phyloP scores from a whole-genome alignment of 2,797 vertebrate species.

The Enteromius viviparus region DNA sequence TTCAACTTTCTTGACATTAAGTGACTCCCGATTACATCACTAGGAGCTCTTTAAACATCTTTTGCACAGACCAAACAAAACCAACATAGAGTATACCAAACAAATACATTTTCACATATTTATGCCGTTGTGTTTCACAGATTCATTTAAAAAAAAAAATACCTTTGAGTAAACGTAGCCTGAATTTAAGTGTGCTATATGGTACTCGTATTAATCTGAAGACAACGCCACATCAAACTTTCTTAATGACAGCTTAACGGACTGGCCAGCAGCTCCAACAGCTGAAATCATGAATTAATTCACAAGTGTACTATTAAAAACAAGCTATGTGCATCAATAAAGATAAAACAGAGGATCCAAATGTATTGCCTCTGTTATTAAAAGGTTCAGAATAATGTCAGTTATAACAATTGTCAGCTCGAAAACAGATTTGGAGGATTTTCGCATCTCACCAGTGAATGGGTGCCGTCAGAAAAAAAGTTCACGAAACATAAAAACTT shows the following conservation, averaged over 20 bases:
- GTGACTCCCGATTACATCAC: constrained; percentile 5
- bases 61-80: constrained; percentile 20
- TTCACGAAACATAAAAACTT: neutral
- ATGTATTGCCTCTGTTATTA: neutral
- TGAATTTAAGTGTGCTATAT: neutral
- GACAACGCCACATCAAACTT: constrained; percentile 47
- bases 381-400: constrained; percentile 34
- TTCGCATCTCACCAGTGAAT: neutral
- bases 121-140: neutral
- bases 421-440: neutral
- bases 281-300: constrained; percentile 53
- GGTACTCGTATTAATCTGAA: constrained; percentile 22
- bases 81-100: constrained; percentile 17
- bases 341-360: neutral
- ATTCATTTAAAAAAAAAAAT: neutral
- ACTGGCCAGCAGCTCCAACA: constrained; percentile 82
- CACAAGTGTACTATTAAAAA: constrained; percentile 32
- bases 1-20: constrained; percentile 1
- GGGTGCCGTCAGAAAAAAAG: neutral
- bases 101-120: constrained; percentile 8
- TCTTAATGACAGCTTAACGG: constrained; percentile 58
- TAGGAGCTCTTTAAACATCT: constrained; percentile 2
- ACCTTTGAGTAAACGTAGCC: constrained; percentile 2
- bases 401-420: neutral
- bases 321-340: constrained; percentile 31